Evolutionary conservation across 2,888 invertebrate species (phyloP).

Genomic region (Spilosoma lubricipeda): DNA sequence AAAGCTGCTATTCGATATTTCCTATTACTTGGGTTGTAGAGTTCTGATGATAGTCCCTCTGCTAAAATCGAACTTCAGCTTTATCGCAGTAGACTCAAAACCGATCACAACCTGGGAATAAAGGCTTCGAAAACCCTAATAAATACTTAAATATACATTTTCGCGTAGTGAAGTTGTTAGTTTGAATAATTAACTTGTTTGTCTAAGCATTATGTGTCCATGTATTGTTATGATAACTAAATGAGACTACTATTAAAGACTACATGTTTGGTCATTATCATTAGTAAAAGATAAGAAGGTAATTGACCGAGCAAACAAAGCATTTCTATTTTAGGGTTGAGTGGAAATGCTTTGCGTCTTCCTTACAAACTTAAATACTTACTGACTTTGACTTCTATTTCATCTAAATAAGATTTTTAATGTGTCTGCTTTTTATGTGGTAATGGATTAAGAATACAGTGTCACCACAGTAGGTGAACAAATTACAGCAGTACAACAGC

Average conservation of each 20-base stretch:
- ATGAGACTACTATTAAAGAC: not conserved
- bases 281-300: not conserved
- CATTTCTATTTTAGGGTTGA: not conserved
- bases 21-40: no score
- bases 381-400: not conserved
- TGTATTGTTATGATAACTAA: not conserved
- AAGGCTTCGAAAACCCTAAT: no score
- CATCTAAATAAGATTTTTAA: not conserved
- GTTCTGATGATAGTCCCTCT: no score
- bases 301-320: not conserved
- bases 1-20: no score
- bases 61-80: no score
- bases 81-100: no score
- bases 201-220: not conserved
- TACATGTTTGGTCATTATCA: not conserved
- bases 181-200: not conserved
- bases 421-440: no score
- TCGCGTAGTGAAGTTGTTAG: not conserved
- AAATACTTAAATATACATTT: no score
- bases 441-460: no score
- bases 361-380: not conserved
- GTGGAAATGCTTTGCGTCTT: not conserved
- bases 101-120: no score
- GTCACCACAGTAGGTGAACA: no score
- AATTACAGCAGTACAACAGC: no score